A percentile compares a stretch with the other conserved stretches of the same genome.
phyloP scores from a whole-genome alignment of 2,113 vertebrate species.

The Pica pica region DNA sequence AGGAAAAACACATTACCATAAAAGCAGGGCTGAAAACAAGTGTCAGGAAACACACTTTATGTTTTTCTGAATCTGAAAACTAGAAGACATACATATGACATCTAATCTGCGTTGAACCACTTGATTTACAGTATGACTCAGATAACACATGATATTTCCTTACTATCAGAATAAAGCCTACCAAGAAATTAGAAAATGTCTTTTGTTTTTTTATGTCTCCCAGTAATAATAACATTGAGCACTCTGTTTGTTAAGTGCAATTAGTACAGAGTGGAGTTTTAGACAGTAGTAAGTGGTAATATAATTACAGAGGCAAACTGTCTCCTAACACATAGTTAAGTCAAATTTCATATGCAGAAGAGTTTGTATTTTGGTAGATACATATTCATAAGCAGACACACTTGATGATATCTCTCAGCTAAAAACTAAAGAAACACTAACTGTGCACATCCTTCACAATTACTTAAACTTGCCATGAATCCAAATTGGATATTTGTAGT shows the following conservation, averaged over 20 bases:
- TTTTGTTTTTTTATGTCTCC: constrained; percentile 24
- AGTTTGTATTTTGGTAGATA: not conserved
- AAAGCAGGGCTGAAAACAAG: not conserved
- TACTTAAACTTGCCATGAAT: not conserved
- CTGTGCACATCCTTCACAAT: not conserved
- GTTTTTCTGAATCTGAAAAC: not conserved
- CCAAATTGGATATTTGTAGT: not conserved
- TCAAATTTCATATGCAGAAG: constrained; percentile 18
- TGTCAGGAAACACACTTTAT: not conserved
- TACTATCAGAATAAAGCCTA: not conserved
- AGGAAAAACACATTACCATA: not conserved
- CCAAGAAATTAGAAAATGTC: not conserved
- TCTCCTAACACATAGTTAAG: constrained; percentile 49
- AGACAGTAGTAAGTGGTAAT: constrained; percentile 35
- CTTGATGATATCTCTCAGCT: not conserved
- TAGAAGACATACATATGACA: not conserved
- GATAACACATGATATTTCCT: not conserved
- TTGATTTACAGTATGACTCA: not conserved
- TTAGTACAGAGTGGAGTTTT: constrained; percentile 53
- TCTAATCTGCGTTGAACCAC: not conserved
- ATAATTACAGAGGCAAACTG: constrained; percentile 54
- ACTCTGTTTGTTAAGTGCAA: constrained; percentile 45
- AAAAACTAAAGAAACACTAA: not conserved
- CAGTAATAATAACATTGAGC: constrained; percentile 47
- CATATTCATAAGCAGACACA: constrained; percentile 30